Evolutionary conservation across 1,140 invertebrate genomes (phyloP).

Genomic region (Cotesia vestalis): DNA sequence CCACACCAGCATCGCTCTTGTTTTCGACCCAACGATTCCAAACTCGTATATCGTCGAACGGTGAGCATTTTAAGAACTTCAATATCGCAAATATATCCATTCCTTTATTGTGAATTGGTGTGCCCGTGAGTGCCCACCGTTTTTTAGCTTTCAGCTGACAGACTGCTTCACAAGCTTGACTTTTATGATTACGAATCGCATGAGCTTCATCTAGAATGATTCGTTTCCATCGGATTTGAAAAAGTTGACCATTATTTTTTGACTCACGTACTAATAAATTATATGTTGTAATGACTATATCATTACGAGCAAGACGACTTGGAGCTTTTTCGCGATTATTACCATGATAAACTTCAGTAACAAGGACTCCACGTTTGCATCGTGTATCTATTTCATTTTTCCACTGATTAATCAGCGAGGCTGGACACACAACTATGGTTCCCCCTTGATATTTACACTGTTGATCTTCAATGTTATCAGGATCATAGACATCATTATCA

Average conservation of each 20-base stretch:
- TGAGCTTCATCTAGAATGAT: slow-evolving; percentile 95
- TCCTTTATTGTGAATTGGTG: slow-evolving; percentile 94
- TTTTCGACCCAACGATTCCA: slow-evolving; percentile 77
- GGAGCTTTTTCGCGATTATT: slow-evolving; percentile 74
- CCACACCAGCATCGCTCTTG: slow-evolving; percentile 75
- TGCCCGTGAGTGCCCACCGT: slow-evolving; percentile 92
- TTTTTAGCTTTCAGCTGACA: slow-evolving; percentile 71
- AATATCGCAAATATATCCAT: slow-evolving; percentile 88
- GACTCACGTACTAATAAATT: slow-evolving; percentile 66
- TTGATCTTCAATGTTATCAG: slow-evolving; percentile 45
- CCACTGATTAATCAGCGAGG: slow-evolving; percentile 87
- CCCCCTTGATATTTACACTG: slow-evolving; percentile 66
- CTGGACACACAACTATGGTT: slow-evolving; percentile 90
- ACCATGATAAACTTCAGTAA: slow-evolving; percentile 83
- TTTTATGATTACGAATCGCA: slow-evolving; percentile 87
- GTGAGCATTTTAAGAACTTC: slow-evolving; percentile 83
- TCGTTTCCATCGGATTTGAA: slow-evolving; percentile 79
- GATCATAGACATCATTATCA: slow-evolving; percentile 41
- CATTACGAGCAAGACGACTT: slow-evolving; percentile 70
- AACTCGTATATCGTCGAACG: slow-evolving; percentile 83
- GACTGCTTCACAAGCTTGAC: slow-evolving; percentile 76
- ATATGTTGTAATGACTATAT: slow-evolving; percentile 84
- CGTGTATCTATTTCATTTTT: slow-evolving; percentile 78
- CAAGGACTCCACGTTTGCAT: slow-evolving; percentile 70
- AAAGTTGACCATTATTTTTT: background rate